Conservation (phyloP, 2,888 invertebrate species). For the Eupithecia centaureata region DNA sequence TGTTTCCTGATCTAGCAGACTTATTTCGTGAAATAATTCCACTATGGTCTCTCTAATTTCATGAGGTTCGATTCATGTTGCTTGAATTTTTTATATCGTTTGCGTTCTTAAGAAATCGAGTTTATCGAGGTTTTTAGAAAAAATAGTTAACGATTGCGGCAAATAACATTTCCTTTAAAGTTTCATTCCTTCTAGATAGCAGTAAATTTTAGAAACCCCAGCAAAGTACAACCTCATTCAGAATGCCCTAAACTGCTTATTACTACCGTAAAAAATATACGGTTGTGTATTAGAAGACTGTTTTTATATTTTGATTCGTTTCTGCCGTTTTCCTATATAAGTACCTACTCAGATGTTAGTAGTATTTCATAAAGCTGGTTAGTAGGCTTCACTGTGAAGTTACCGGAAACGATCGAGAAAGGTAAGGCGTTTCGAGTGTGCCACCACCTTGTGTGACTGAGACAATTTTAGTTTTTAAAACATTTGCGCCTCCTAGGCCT, state of each 20-base stretch:
- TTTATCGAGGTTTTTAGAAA: too few relatives aligned
- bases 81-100: not conserved
- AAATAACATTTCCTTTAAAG: not conserved
- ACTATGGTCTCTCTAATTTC: not conserved
- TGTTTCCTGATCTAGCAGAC: not conserved
- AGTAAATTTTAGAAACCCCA: not conserved
- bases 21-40: not conserved
- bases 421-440: not conserved
- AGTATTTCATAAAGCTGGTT: not conserved
- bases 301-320: not conserved
- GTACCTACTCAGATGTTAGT: constrained; percentile 1
- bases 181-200: not conserved
- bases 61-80: not conserved
- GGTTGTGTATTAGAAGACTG: not conserved
- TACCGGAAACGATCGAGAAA: not conserved
- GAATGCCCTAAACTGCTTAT: not conserved
- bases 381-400: not conserved
- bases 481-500: not conserved
- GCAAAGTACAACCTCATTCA: not conserved
- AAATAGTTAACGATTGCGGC: not conserved
- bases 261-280: not conserved
- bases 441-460: not conserved
- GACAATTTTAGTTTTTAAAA: not conserved
- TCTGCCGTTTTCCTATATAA: not conserved
- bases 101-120: too few relatives aligned